Evolutionary conservation across 1,140 invertebrate species (phyloP).

Genomic region (Lutraria rhynchaena): DNA sequence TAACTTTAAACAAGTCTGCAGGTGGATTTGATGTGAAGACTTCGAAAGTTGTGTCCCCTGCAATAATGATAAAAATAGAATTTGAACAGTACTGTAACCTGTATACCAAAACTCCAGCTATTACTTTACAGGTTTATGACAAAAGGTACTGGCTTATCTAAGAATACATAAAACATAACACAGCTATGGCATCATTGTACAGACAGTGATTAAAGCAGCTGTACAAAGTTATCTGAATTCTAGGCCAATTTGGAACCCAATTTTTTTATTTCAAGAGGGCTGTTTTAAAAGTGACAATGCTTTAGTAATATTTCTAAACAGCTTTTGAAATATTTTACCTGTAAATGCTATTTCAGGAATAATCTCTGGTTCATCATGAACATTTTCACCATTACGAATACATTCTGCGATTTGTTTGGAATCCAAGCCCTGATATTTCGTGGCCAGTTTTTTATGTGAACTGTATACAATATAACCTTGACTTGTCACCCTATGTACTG

Average conservation of each 20-base stretch:
- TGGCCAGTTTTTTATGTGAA: constrained; percentile 64
- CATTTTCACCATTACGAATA: constrained; percentile 60
- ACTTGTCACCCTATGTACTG: constrained; percentile 72
- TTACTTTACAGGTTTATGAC: no score
- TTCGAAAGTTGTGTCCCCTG: constrained; percentile 77
- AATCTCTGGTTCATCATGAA: constrained; percentile 61
- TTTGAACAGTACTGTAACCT: neutral
- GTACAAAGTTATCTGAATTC: no score
- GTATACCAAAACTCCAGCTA: no score
- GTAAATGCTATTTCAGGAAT: constrained; percentile 76
- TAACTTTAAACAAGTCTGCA: constrained; percentile 75
- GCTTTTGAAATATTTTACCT: constrained; percentile 57
- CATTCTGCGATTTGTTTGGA: constrained; percentile 60
- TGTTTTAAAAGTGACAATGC: no score
- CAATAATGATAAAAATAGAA: constrained; percentile 8
- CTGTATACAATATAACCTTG: constrained; percentile 78
- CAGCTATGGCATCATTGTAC: no score
- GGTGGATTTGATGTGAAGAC: constrained; percentile 68
- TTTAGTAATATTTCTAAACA: neutral
- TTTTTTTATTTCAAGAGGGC: no score
- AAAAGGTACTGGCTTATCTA: no score
- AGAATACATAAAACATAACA: no score
- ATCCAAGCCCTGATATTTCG: constrained; percentile 61
- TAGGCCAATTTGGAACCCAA: no score
- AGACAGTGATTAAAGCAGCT: no score